Conservation (phyloP, 2,113 vertebrate species). For the Nothoprocta pentlandii region DNA sequence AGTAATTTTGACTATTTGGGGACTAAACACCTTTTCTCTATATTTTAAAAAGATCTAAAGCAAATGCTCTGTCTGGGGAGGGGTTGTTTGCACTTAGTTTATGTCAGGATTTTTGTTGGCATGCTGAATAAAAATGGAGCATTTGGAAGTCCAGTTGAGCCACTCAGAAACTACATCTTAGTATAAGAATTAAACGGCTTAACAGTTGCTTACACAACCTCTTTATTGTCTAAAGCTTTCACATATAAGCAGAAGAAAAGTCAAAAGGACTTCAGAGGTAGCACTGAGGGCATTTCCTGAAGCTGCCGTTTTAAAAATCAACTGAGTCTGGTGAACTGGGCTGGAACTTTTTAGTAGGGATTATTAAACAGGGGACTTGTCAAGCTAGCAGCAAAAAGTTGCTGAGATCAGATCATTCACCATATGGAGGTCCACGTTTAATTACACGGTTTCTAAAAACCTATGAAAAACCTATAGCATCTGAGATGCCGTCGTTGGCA, state of each 20-base stretch:
- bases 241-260: neutral
- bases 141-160: neutral
- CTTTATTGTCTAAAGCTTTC: neutral
- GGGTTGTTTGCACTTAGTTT: neutral
- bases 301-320: neutral
- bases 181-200: neutral
- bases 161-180: neutral
- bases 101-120: neutral
- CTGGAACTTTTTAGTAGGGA: neutral
- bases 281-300: neutral
- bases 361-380: neutral
- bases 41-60: too few relatives aligned
- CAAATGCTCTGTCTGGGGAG: too few relatives aligned
- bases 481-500: neutral
- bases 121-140: neutral
- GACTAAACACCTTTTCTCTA: neutral
- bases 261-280: neutral
- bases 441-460: neutral
- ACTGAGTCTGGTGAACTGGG: neutral
- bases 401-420: neutral
- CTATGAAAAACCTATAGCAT: accelerated
- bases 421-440: accelerated
- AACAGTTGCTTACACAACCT: neutral
- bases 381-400: neutral
- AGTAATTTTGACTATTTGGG: neutral